Conservation (phyloP, 2,888 invertebrate genomes). For the Anagyrus pseudococci region DNA sequence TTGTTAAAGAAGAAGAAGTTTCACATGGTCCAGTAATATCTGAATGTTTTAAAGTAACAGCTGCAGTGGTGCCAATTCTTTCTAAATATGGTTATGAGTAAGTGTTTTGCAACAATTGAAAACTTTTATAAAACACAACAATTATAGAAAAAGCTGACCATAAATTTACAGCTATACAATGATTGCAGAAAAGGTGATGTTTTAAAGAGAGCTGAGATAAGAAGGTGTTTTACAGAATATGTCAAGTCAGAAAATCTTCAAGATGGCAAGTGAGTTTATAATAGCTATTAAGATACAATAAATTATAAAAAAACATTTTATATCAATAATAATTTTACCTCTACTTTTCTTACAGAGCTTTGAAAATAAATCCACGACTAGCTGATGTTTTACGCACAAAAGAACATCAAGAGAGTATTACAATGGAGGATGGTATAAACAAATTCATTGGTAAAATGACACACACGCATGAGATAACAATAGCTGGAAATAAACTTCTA, state of each 20-base stretch:
- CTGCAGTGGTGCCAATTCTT: constrained; percentile 71
- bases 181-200: constrained; percentile 68
- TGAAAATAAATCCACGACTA: constrained; percentile 66
- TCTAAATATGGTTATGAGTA: constrained; percentile 67
- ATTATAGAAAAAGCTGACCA: constrained; percentile 1
- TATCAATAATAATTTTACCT: background rate
- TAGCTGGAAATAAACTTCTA: constrained; percentile 64
- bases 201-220: constrained; percentile 69
- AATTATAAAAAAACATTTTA: background rate
- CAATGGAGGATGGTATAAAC: constrained; percentile 77
- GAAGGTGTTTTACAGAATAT: constrained; percentile 75
- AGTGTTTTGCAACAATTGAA: constrained; percentile 40
- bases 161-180: constrained; percentile 18
- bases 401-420: constrained; percentile 62
- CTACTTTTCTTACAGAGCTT: constrained; percentile 64
- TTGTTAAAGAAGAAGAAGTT: constrained; percentile 46
- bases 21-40: constrained; percentile 66
- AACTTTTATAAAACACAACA: constrained; percentile 12
- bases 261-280: constrained; percentile 55
- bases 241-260: constrained; percentile 71
- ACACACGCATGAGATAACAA: constrained; percentile 71
- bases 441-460: constrained; percentile 75
- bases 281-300: too few relatives aligned
- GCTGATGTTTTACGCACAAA: constrained; percentile 61
- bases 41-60: constrained; percentile 75